Evolutionary conservation across 2,113 vertebrate genomes (phyloP).

Genomic region (Gymnobelideus leadbeateri): DNA sequence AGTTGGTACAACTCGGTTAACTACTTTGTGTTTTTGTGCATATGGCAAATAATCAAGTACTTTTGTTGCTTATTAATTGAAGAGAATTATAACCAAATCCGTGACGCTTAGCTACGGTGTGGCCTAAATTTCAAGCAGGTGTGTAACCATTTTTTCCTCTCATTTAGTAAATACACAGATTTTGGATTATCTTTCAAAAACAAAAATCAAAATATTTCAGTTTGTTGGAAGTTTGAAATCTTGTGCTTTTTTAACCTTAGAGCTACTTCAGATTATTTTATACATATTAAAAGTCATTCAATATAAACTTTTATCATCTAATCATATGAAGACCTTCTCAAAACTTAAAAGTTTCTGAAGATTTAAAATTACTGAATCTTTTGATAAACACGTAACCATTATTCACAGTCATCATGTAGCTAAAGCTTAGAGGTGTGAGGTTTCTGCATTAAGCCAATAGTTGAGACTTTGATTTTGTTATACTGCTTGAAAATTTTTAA

Average conservation of each 20-base stretch:
- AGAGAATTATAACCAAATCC: background rate
- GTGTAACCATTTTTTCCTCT: background rate
- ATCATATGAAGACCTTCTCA: background rate
- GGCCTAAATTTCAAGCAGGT: background rate
- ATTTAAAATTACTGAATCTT: background rate
- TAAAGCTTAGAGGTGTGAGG: background rate
- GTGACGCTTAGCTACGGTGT: background rate
- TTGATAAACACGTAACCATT: background rate
- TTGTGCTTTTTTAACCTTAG: background rate
- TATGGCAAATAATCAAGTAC: background rate
- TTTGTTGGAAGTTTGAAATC: conserved; percentile 19
- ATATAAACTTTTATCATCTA: background rate
- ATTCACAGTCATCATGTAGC: background rate
- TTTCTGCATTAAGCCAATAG: background rate
- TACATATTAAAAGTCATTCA: background rate
- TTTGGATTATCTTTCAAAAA: conserved; percentile 52
- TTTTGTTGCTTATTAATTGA: background rate
- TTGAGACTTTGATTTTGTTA: background rate
- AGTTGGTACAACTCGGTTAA: background rate
- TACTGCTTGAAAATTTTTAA: background rate
- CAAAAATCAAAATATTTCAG: conserved; percentile 25
- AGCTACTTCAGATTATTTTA: background rate
- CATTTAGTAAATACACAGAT: conserved; percentile 30
- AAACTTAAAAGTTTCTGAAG: background rate
- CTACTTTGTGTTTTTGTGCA: background rate